A percentile compares a stretch with the other conserved stretches of the same genome.
Evolutionary conservation across 2,888 invertebrate genomes (phyloP).

Genomic region (Stenchaetothrips biformis): DNA sequence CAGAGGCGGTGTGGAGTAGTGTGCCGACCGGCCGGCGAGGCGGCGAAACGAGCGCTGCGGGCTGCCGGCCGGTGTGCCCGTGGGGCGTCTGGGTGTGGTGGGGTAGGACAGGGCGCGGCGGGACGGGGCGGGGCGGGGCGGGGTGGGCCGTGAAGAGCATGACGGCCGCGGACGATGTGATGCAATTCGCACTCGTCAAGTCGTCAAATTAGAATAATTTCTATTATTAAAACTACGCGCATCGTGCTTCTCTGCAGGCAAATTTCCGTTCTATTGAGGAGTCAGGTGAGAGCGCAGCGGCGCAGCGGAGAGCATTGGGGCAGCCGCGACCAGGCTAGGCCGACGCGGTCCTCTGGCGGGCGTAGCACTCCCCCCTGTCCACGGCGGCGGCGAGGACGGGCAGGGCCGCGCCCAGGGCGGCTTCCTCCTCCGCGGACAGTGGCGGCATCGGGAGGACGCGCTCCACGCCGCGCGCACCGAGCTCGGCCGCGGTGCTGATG

Average conservation of each 20-base stretch:
- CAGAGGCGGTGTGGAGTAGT: no score
- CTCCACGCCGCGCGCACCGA: background rate
- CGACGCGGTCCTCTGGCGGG: background rate
- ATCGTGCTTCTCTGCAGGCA: no score
- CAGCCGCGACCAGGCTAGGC: no score
- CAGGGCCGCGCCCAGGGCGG: background rate
- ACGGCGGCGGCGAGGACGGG: background rate
- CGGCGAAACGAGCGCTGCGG: background rate
- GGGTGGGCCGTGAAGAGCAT: background rate
- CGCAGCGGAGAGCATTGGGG: no score
- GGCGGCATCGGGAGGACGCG: background rate
- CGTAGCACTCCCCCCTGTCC: slow-evolving; percentile 6
- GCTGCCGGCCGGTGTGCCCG: background rate
- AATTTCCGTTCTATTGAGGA: no score
- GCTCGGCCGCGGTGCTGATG: background rate
- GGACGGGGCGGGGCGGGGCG: background rate
- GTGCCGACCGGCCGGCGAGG: background rate
- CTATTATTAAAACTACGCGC: no score
- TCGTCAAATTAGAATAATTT: no score
- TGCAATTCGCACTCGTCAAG: no score
- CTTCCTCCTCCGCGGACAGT: background rate
- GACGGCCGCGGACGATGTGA: no score
- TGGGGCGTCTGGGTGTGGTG: background rate
- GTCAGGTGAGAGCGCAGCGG: no score
- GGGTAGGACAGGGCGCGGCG: background rate